These are phyloP conservation scores for Sorex araneus DNA, from an alignment of 2,113 vertebrate species.

Conservation along the genomic window DNA sequence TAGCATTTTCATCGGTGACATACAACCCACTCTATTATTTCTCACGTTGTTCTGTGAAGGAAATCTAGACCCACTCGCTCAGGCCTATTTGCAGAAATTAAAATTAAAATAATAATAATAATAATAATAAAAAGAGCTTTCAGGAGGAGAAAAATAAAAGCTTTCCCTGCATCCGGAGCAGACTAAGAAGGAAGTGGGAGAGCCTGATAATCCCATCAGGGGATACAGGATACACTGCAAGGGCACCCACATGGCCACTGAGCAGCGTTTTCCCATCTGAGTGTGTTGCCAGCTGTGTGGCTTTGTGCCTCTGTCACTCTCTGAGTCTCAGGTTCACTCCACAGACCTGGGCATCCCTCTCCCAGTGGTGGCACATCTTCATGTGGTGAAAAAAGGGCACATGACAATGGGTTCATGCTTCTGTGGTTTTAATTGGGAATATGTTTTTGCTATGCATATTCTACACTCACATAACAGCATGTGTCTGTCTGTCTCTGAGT, in stretches of 20 bases:
- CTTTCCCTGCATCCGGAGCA: constrained; percentile 6
- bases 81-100: constrained; percentile 76
- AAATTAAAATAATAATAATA: constrained; percentile 43
- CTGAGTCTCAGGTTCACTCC: neutral
- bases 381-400: neutral
- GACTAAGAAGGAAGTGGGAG: neutral
- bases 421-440: neutral
- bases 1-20: constrained; percentile 89
- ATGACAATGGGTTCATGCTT: neutral
- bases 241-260: neutral
- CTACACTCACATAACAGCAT: neutral
- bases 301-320: neutral
- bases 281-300: neutral
- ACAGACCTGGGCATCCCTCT: neutral
- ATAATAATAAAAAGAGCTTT: neutral
- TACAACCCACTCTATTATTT: constrained; percentile 87
- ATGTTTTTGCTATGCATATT: neutral
- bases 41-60: constrained; percentile 84
- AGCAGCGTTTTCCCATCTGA: neutral
- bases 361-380: neutral
- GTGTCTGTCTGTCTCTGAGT: neutral
- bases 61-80: constrained; percentile 85
- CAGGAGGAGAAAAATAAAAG: neutral
- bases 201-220: constrained; percentile 72
- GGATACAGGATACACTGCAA: neutral